A percentile compares a stretch with the other conserved stretches of the same genome.
Conservation (phyloP, 2,888 invertebrate species). For the Linyphia triangularis region DNA sequence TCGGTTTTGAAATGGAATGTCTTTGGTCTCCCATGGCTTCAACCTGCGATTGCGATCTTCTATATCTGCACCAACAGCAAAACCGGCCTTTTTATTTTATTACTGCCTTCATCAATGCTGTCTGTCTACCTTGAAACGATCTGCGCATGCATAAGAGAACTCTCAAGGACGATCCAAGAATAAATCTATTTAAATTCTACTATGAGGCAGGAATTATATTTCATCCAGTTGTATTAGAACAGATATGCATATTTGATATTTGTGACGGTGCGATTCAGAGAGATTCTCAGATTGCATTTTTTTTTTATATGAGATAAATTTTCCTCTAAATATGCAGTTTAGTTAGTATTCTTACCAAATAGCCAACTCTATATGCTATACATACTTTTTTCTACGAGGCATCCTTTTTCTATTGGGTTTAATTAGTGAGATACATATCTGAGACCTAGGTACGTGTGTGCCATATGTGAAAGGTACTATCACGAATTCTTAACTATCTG, state of each 20-base stretch:
- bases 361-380: not conserved
- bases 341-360: not conserved
- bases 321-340: not conserved
- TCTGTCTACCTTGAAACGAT: slow-evolving; percentile 52
- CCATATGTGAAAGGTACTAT: not conserved
- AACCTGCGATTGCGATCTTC: slow-evolving; percentile 46
- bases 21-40: slow-evolving; percentile 12
- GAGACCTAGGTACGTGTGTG: not conserved
- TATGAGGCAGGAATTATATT: not conserved
- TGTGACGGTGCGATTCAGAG: not conserved
- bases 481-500: no score
- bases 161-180: slow-evolving; percentile 12
- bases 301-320: not conserved
- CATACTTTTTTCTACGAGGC: not conserved
- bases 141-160: slow-evolving; percentile 24
- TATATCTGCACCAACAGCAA: not conserved
- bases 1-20: slow-evolving; percentile 17
- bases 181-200: slow-evolving; percentile 21
- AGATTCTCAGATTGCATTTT: not conserved
- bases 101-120: not conserved
- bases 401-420: not conserved
- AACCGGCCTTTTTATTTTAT: slow-evolving; percentile 26
- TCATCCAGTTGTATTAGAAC: not conserved
- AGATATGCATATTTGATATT: not conserved
- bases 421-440: not conserved